phyloP scores from a whole-genome alignment of 2,888 invertebrate species.

The Thecocarcelia acutangulata region DNA sequence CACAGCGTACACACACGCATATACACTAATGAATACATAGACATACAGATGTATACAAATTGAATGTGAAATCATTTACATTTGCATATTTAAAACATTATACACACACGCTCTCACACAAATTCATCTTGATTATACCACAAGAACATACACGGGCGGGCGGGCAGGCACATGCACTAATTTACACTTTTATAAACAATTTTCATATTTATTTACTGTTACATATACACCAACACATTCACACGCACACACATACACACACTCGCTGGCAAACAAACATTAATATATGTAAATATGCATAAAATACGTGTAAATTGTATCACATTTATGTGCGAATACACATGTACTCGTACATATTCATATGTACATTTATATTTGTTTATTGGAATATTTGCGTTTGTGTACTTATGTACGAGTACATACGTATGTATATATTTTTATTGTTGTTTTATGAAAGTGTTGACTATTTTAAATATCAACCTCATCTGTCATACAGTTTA shows the following conservation, averaged over 20 bases:
- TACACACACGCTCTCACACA: slow-evolving; percentile 6
- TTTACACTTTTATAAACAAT: slow-evolving; percentile 40
- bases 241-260: background rate
- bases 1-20: background rate
- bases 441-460: slow-evolving; percentile 60
- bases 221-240: background rate
- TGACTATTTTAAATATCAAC: slow-evolving; percentile 60
- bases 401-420: too few species aligned
- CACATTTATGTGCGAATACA: slow-evolving; percentile 55
- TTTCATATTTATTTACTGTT: slow-evolving; percentile 6
- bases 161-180: slow-evolving; percentile 23
- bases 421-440: too few species aligned
- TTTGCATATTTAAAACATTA: slow-evolving; percentile 47
- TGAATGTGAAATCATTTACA: slow-evolving; percentile 22
- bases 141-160: slow-evolving; percentile 1
- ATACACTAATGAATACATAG: background rate
- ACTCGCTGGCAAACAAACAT: background rate
- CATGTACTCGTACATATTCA: background rate
- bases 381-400: background rate
- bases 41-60: background rate
- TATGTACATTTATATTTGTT: background rate
- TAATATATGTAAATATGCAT: slow-evolving; percentile 46
- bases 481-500: slow-evolving; percentile 54
- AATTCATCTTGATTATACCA: slow-evolving; percentile 27
- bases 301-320: slow-evolving; percentile 64